Percentiles rank a stretch among this genome's conserved stretches.
phyloP scores from a whole-genome alignment of 1,140 invertebrate genomes.

The Eciton burchellii region DNA sequence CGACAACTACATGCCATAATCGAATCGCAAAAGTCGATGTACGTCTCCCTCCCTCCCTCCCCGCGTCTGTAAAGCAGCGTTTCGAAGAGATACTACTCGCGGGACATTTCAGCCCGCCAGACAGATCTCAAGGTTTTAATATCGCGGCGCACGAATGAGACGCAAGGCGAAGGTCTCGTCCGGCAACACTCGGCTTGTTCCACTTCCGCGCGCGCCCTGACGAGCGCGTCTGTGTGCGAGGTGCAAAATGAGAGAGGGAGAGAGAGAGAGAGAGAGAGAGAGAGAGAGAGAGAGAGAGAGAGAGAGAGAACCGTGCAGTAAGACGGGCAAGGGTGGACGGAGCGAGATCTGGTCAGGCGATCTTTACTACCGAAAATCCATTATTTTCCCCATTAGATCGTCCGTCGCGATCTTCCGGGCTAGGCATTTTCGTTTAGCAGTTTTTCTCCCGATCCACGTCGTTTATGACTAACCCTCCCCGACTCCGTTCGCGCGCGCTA shows the following conservation, averaged over 20 bases:
- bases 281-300: too few relatives aligned
- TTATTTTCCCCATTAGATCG: constrained; percentile 85
- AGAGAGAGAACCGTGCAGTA: constrained; percentile 49
- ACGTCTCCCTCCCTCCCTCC: too few relatives aligned
- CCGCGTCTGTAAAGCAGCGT: too few relatives aligned
- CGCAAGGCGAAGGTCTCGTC: constrained; percentile 39
- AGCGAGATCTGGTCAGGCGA: constrained; percentile 79
- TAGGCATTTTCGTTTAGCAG: constrained; percentile 85
- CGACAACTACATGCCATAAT: too few relatives aligned
- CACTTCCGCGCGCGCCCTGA: constrained; percentile 7
- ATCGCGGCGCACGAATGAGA: not conserved
- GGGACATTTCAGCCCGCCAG: too few relatives aligned
- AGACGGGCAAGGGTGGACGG: constrained; percentile 70
- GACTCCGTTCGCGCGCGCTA: constrained; percentile 46
- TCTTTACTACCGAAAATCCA: constrained; percentile 85
- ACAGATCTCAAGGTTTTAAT: too few relatives aligned
- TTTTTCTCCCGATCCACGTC: constrained; percentile 84
- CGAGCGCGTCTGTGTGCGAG: not conserved
- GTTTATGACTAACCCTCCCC: constrained; percentile 81
- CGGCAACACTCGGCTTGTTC: constrained; percentile 22
- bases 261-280: constrained; percentile 50
- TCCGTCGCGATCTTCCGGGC: constrained; percentile 78
- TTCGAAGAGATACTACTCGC: too few relatives aligned
- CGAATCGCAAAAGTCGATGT: too few relatives aligned
- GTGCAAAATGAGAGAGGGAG: constrained; percentile 39